Conservation (phyloP, 2,888 invertebrate species). For the Dryococelus australis region DNA sequence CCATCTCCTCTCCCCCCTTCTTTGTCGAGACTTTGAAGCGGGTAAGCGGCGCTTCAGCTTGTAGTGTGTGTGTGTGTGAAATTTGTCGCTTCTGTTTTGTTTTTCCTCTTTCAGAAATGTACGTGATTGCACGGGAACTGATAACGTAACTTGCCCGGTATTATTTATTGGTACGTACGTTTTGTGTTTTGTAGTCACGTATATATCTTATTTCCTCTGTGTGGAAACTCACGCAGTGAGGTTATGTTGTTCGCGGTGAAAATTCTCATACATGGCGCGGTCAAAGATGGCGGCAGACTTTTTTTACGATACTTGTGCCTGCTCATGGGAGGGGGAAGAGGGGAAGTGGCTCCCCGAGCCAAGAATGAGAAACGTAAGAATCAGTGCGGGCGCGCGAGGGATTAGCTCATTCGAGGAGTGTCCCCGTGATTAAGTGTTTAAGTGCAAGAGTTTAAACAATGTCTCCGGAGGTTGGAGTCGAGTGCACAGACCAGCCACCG, state of each 20-base stretch:
- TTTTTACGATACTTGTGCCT: constrained; percentile 33
- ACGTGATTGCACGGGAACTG: not conserved
- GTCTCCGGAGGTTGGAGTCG: constrained; percentile 42
- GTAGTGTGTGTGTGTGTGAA: constrained; percentile 13
- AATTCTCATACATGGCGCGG: constrained; percentile 31
- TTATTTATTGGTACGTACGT: not conserved
- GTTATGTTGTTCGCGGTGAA: not conserved
- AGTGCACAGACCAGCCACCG: constrained; percentile 35
- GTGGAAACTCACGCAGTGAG: not conserved
- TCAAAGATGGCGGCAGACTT: constrained; percentile 36
- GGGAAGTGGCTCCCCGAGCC: constrained; percentile 32
- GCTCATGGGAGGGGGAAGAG: constrained; percentile 32
- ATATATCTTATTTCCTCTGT: not conserved
- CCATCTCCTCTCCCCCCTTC: constrained; percentile 30
- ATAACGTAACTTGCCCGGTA: not conserved
- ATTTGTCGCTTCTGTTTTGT: not conserved
- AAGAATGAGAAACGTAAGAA: constrained; percentile 40
- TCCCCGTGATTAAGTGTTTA: constrained; percentile 25
- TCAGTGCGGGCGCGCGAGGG: constrained; percentile 35
- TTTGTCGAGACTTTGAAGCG: not conserved
- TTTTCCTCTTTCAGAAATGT: not conserved
- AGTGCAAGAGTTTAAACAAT: not conserved
- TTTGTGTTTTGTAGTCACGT: not conserved
- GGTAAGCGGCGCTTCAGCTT: constrained; percentile 19
- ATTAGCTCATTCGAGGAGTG: constrained; percentile 44